Base-by-base conservation (phyloP, 2,888 invertebrate genomes). In the Platerodrilus igneus region DNA sequence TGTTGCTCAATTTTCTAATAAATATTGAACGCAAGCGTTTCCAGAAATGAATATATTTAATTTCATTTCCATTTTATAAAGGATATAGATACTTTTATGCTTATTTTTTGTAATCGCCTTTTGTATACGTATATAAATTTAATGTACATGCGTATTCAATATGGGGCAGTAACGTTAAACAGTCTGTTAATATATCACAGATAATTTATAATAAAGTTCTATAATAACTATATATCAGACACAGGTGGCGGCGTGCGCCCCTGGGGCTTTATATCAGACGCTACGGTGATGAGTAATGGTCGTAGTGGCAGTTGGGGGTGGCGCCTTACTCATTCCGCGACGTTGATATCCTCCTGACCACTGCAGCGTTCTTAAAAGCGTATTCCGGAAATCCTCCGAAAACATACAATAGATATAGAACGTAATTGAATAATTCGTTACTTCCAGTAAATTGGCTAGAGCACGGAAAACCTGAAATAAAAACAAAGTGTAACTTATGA, bases 361-460 rank as follows among this genome's bases (percentile, higher is more conserved):
- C 45, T 74, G 73, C 45, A 82, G 64, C n/a, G 81, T 80, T 17
- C 77, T 71, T 48, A 80, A 65, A 46, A 82, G 66, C 1, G 84
- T 85, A 56, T 77, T 79, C 19, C 85, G 76, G 63, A 85, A 86
- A 57, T 85, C 84, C 56, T 83, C 81, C 48, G 83, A 84, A 64
- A 85, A 83, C 41, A 84, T 73, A 62, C 83, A 85, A 67, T 86
- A 86, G 44, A 86, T 81, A 64, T 85, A 83, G 70, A 86, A 86
- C 20, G 85, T 85, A 46, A 83, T 77, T 18, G 85, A 83, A 64
- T 85, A 86, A 66, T 85, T 85, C 50, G 79, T 77, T 29, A 85
- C 72, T 69, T 86, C 85, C 60, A 86, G 68, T 18, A 85, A 70
- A 66, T 86, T 86, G 37, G 84, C 82, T 30, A 81, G 62, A 1